These are phyloP conservation scores for Scytalopus superciliaris DNA, from an alignment of 2,113 vertebrate species.

Conservation along the genomic window DNA sequence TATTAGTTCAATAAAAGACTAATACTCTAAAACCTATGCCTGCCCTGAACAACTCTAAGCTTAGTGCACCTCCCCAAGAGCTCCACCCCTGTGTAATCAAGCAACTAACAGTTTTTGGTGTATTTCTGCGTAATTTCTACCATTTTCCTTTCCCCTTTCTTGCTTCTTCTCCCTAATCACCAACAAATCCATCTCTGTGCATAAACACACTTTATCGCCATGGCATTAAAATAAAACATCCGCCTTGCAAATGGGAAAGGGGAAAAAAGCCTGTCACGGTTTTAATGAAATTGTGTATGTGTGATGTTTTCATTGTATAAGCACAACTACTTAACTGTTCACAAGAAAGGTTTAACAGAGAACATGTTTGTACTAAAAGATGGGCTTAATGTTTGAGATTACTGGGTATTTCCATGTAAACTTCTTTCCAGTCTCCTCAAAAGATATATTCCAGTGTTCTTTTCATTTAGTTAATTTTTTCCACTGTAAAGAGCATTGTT, in stretches of 20 bases:
- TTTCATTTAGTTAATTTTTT: neutral
- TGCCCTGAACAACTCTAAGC: neutral
- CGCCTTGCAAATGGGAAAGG: neutral
- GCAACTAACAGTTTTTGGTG: neutral
- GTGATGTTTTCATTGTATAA: neutral
- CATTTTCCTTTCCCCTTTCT: neutral
- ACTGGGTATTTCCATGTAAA: neutral
- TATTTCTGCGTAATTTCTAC: neutral
- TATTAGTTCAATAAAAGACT: neutral
- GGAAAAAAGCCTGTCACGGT: neutral
- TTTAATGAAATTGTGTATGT: neutral
- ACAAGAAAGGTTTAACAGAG: neutral
- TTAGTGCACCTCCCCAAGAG: neutral
- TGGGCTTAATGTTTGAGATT: neutral
- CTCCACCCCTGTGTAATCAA: neutral
- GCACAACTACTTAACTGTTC: neutral
- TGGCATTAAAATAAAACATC: neutral
- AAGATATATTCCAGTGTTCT: neutral
- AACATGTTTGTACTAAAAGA: neutral
- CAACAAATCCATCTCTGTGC: neutral
- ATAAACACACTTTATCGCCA: neutral
- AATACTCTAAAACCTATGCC: neutral
- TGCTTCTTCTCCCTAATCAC: neutral
- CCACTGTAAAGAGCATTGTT: fast-evolving
- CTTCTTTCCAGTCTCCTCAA: neutral